Conservation (phyloP, 2,888 invertebrate genomes). For the Cosmia trapezina region DNA sequence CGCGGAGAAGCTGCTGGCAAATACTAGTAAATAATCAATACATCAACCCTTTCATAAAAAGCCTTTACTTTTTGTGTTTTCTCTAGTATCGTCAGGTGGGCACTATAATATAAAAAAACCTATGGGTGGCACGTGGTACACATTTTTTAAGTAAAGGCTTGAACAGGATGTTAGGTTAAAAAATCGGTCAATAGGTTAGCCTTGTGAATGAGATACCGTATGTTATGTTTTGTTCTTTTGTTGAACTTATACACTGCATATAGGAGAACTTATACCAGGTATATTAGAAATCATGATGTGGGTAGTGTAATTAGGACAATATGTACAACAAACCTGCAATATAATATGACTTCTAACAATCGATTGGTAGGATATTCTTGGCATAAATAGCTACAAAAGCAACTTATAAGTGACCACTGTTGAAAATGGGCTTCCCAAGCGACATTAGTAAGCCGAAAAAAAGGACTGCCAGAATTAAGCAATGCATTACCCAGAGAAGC, state of each 20-base stretch:
- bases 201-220: slow-evolving; percentile 57
- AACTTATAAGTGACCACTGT: background rate
- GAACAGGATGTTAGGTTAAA: slow-evolving; percentile 62
- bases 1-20: too few species aligned
- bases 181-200: slow-evolving; percentile 78
- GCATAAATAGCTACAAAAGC: background rate
- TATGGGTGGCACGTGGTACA: slow-evolving; percentile 74
- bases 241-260: background rate
- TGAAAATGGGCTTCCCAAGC: background rate
- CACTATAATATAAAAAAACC: slow-evolving; percentile 55
- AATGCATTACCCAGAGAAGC: background rate
- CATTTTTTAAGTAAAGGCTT: slow-evolving; percentile 70
- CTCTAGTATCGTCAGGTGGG: slow-evolving; percentile 68
- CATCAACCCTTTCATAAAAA: slow-evolving; percentile 13
- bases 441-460: background rate
- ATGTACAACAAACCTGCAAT: background rate
- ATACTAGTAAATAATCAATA: background rate
- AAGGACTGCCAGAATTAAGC: background rate
- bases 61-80: slow-evolving; percentile 16
- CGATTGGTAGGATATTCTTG: background rate
- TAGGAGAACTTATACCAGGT: too few species aligned
- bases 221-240: slow-evolving; percentile 56
- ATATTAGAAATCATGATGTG: background rate
- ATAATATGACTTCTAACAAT: background rate
- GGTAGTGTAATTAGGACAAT: background rate